A percentile compares a stretch with the other conserved stretches of the same genome.
These are phyloP conservation scores for Gopherus evgoodei DNA, from an alignment of 2,113 vertebrate species.

Conservation along the genomic window DNA sequence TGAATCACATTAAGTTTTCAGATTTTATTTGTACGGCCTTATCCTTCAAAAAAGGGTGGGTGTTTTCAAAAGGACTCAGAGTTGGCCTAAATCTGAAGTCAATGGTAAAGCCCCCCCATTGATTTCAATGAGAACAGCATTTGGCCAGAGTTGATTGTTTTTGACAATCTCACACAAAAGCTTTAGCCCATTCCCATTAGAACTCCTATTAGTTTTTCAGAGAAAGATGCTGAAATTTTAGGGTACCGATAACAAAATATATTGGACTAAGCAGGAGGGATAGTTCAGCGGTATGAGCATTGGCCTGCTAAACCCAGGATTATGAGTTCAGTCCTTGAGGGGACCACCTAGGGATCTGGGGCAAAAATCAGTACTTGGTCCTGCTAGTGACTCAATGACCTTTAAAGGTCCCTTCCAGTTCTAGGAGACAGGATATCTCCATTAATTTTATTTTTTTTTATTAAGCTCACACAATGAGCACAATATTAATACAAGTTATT, in stretches of 20 bases:
- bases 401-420: no score
- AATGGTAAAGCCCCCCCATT: not conserved
- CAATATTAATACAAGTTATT: not conserved
- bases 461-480: not conserved
- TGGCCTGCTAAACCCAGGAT: no score
- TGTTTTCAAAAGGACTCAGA: not conserved
- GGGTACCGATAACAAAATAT: fast-evolving
- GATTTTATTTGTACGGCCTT: not conserved
- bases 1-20: constrained; percentile 37
- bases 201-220: not conserved
- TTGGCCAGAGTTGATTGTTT: not conserved
- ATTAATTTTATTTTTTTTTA: no score
- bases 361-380: no score
- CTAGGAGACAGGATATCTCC: no score
- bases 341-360: no score
- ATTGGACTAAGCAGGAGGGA: not conserved
- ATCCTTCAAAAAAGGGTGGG: not conserved
- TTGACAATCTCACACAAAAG: not conserved
- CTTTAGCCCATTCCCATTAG: not conserved
- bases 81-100: not conserved
- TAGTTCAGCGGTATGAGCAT: no score
- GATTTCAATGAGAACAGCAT: not conserved
- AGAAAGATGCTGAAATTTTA: not conserved
- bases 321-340: no score
- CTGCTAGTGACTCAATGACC: no score